phyloP scores from a whole-genome alignment of 2,113 vertebrate species.

The Tringa solitaria region DNA sequence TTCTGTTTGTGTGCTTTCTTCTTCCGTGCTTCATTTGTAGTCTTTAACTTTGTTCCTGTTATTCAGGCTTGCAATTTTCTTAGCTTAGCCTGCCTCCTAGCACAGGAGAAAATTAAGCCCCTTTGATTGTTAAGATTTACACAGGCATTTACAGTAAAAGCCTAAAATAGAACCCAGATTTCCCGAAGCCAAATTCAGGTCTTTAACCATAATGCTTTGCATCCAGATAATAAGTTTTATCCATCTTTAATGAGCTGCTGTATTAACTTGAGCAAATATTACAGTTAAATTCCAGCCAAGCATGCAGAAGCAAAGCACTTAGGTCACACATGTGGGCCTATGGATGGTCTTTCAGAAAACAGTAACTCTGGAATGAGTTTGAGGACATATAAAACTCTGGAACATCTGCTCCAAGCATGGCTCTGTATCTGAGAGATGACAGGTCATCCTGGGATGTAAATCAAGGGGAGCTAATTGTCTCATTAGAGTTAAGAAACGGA shows the following conservation, averaged over 20 bases:
- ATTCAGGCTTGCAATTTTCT: not conserved
- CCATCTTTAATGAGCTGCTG: not conserved
- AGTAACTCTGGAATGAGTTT: not conserved
- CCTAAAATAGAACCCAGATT: not conserved
- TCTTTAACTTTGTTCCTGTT: not conserved
- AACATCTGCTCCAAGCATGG: not conserved
- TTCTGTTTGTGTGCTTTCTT: not conserved
- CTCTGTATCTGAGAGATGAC: not conserved
- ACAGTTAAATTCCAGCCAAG: not conserved
- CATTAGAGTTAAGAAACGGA: not conserved
- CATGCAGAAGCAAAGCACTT: not conserved
- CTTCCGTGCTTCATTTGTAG: not conserved
- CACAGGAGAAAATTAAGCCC: not conserved
- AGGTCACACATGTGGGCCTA: not conserved
- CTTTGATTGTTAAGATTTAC: not conserved
- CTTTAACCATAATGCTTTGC: conserved; percentile 4
- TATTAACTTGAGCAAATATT: conserved; percentile 20
- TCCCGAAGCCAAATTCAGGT: not conserved
- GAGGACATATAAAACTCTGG: not conserved
- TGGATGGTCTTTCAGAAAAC: not conserved
- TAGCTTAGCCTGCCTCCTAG: not conserved
- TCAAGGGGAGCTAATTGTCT: not conserved
- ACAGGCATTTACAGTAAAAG: not conserved
- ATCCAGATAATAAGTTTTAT: not conserved
- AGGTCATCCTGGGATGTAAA: not conserved